Conservation (phyloP, 2,888 invertebrate species). For the Zele albiditarsus region DNA sequence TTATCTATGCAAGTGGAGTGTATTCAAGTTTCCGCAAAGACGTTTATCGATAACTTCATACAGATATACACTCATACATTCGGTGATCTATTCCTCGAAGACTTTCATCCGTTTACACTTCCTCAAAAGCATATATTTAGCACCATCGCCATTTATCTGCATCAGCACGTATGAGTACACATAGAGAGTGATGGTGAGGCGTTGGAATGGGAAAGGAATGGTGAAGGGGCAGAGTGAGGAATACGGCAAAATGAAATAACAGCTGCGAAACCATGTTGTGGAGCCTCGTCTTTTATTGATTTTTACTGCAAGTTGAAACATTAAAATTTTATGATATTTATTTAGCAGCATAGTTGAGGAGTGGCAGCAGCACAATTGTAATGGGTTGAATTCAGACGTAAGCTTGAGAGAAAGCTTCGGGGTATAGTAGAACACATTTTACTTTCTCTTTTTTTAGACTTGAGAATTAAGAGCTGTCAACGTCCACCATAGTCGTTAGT, state of each 20-base stretch:
- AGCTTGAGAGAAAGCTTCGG: slow-evolving; percentile 9
- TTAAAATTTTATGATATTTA: slow-evolving; percentile 48
- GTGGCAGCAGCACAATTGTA: neutral
- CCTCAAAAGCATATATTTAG: neutral
- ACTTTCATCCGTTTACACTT: neutral
- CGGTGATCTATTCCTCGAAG: neutral
- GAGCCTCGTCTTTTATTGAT: slow-evolving; percentile 33
- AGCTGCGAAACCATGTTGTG: neutral
- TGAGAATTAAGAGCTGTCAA: slow-evolving; percentile 37
- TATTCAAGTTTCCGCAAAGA: too few relatives aligned
- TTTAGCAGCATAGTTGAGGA: slow-evolving; percentile 36
- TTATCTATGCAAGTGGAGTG: too few relatives aligned
- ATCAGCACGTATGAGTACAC: neutral
- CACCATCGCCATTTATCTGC: neutral
- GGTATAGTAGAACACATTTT: slow-evolving; percentile 24
- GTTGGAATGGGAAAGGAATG: too few relatives aligned
- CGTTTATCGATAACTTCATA: too few relatives aligned
- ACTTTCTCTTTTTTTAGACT: slow-evolving; percentile 16
- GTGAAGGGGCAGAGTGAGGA: too few relatives aligned
- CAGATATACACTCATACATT: neutral
- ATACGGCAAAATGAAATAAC: neutral
- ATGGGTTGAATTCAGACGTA: neutral
- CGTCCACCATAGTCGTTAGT: slow-evolving; percentile 44
- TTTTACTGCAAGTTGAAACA: slow-evolving; percentile 35
- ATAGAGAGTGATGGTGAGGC: neutral